Percentiles rank a stretch among this genome's conserved stretches.
Evolutionary conservation across 2,797 vertebrate species (phyloP).

Genomic region (Danio albolineatus): DNA sequence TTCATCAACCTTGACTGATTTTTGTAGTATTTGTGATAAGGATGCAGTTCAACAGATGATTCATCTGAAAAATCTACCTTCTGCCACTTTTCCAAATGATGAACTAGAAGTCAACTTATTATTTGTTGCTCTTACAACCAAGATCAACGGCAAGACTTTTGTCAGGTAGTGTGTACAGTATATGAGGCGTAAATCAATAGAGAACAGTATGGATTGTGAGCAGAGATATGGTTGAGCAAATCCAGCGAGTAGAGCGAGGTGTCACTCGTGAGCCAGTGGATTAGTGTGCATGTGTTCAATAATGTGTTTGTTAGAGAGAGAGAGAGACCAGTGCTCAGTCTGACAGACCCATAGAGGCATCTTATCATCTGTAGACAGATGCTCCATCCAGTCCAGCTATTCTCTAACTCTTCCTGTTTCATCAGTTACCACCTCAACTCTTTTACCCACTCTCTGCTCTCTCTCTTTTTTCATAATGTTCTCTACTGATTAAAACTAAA

Average conservation of each 20-base stretch:
- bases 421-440: constrained; percentile 2
- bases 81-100: too few species aligned
- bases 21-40: too few species aligned
- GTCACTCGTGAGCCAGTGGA: constrained; percentile 17
- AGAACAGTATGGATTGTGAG: not conserved
- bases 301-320: not conserved
- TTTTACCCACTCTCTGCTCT: constrained; percentile 8
- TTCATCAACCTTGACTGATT: too few species aligned
- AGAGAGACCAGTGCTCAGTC: not conserved
- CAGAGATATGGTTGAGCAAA: constrained; percentile 7
- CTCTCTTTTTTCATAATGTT: constrained; percentile 1
- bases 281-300: constrained; percentile 15
- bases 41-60: too few species aligned
- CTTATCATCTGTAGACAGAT: constrained; percentile 44
- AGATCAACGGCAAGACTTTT: too few species aligned
- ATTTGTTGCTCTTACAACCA: too few species aligned
- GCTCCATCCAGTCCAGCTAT: constrained; percentile 8
- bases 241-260: not conserved
- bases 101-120: too few species aligned
- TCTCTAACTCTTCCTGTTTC: constrained; percentile 9
- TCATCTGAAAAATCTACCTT: too few species aligned
- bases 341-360: not conserved
- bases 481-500: not conserved
- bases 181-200: not conserved
- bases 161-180: not conserved